Conservation (phyloP, 92 coral and sea anemone species). For the Epizoanthus illoricatus region DNA sequence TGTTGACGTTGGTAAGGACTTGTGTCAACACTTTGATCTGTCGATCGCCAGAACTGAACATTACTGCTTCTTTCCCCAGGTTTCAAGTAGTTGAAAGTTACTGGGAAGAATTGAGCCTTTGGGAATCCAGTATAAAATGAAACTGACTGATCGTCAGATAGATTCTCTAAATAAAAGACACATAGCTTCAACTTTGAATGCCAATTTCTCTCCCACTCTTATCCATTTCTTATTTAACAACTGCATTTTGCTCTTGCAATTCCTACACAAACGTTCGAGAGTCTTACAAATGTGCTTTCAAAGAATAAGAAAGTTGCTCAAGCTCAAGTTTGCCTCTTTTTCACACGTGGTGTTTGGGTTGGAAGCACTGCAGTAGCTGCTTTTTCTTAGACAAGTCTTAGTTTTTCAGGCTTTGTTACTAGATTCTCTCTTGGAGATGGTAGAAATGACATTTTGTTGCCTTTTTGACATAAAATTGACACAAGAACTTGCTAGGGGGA, state of each 20-base stretch:
- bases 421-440: constrained; percentile 1
- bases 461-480: no score
- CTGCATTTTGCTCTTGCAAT: constrained; percentile 28
- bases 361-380: not conserved
- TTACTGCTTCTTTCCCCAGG: constrained; percentile 16
- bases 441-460: not conserved
- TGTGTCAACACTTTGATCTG: constrained; percentile 8
- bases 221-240: constrained; percentile 32
- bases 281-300: not conserved
- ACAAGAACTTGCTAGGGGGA: no score
- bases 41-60: constrained; percentile 4
- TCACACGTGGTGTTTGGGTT: no score
- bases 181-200: constrained; percentile 28
- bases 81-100: constrained; percentile 10
- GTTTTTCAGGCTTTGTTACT: not conserved
- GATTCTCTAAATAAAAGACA: constrained; percentile 37
- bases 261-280: constrained; percentile 9
- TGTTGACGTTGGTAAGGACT: not conserved
- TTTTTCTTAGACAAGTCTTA: not conserved
- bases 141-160: constrained; percentile 20
- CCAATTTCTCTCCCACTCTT: not conserved
- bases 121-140: constrained; percentile 16
- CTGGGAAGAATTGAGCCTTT: not conserved
- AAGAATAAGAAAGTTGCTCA: no score
- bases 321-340: no score